Conservation (phyloP, 2,888 invertebrate species). For the Drosophila pseudotakahashii region DNA sequence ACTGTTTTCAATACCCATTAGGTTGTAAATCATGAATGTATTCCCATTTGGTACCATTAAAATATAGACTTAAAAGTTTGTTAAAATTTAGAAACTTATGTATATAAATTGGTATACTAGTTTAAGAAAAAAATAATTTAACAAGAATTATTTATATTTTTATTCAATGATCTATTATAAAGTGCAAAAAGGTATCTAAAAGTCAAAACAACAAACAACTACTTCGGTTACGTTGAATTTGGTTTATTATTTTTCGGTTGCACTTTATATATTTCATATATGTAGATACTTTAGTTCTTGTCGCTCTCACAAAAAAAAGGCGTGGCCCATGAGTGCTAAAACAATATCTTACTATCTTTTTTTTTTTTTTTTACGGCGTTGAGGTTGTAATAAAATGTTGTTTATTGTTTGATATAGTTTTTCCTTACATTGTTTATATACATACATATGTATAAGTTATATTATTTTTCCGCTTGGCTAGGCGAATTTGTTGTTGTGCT, state of each 20-base stretch:
- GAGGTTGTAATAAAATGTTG: constrained; percentile 37
- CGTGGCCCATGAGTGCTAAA: constrained; percentile 55
- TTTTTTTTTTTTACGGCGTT: constrained; percentile 14
- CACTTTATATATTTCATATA: constrained; percentile 20
- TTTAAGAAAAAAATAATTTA: too few relatives aligned
- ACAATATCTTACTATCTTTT: constrained; percentile 12
- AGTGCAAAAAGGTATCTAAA: not conserved
- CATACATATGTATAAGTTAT: not conserved
- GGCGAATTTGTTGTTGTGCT: constrained; percentile 1
- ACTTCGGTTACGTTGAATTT: not conserved
- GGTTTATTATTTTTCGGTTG: constrained; percentile 32
- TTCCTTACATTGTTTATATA: constrained; percentile 7
- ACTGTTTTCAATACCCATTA: constrained; percentile 11
- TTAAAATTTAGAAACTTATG: not conserved
- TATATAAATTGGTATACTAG: too few relatives aligned
- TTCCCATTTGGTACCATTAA: too few relatives aligned
- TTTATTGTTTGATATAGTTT: constrained; percentile 11
- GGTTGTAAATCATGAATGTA: not conserved
- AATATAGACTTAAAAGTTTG: too few relatives aligned
- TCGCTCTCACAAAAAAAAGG: constrained; percentile 37
- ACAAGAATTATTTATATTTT: too few relatives aligned
- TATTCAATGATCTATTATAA: too few relatives aligned
- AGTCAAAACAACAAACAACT: not conserved
- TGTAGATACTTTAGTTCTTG: constrained; percentile 9
- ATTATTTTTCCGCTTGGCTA: constrained; percentile 4